Evolutionary conservation across 1,140 invertebrate species (phyloP).

Genomic region (Hycleus cichorii): DNA sequence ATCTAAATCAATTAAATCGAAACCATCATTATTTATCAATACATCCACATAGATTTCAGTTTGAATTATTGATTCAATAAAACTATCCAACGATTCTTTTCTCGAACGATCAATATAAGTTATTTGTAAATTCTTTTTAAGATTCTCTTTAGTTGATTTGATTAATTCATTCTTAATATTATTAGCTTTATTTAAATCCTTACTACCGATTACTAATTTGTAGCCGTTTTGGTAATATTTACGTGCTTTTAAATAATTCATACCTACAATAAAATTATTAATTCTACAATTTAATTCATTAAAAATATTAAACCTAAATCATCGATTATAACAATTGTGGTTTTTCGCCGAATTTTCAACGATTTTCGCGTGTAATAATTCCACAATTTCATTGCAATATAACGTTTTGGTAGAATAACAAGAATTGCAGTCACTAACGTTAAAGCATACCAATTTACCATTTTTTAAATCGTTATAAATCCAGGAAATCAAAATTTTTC

Average conservation of each 20-base stretch:
- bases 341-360: background rate
- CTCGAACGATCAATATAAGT: background rate
- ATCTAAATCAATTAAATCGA: constrained; percentile 1
- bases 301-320: constrained; percentile 1
- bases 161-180: constrained; percentile 1
- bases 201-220: background rate
- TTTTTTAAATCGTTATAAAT: background rate
- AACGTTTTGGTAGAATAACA: constrained; percentile 2
- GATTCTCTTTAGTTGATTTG: background rate
- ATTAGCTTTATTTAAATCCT: background rate
- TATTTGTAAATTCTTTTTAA: too few species aligned
- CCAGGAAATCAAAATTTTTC: background rate
- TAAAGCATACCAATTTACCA: constrained; percentile 7
- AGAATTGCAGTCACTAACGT: background rate
- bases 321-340: constrained; percentile 3
- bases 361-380: constrained; percentile 1
- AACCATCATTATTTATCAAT: constrained; percentile 1
- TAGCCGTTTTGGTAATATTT: background rate
- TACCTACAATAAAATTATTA: background rate
- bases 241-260: constrained; percentile 8
- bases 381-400: background rate
- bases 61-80: background rate
- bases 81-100: background rate
- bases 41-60: background rate
- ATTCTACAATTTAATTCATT: too few species aligned